Evolutionary conservation across 2,113 vertebrate genomes (phyloP).

Genomic region (Crotalus viridis): DNA sequence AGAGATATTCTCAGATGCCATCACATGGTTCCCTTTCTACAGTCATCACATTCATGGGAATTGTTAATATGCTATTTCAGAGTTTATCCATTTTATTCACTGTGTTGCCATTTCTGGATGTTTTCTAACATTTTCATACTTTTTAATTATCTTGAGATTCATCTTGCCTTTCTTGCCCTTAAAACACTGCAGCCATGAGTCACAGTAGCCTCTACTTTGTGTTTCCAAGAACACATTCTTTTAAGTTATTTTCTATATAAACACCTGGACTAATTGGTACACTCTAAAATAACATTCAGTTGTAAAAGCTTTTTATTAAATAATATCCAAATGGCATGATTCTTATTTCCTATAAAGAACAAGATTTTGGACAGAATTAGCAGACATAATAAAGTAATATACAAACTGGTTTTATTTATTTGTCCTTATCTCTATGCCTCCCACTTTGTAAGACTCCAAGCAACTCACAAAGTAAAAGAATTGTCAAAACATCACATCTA

Average conservation of each 20-base stretch:
- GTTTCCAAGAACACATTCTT: not conserved
- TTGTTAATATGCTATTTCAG: constrained; percentile 1
- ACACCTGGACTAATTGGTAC: not conserved
- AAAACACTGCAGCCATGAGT: not conserved
- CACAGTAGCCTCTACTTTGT: not conserved
- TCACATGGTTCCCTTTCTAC: not conserved
- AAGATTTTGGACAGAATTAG: constrained; percentile 34
- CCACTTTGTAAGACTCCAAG: not conserved
- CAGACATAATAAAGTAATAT: not conserved
- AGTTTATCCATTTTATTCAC: not conserved
- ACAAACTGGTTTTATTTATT: not conserved
- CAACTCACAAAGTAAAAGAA: not conserved
- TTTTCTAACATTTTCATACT: not conserved
- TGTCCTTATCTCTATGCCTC: not conserved
- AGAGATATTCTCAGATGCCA: not conserved
- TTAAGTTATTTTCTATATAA: not conserved
- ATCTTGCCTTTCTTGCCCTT: not conserved
- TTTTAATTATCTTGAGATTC: not conserved
- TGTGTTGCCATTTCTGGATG: not conserved
- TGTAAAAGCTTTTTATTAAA: not conserved
- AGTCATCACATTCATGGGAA: not conserved
- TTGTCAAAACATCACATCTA: not conserved
- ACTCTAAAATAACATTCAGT: not conserved
- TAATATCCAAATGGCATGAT: not conserved
- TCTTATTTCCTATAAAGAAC: constrained; percentile 46